These are phyloP conservation scores for Drosophila baimaii DNA, from an alignment of 1,140 invertebrate species.

Conservation along the genomic window DNA sequence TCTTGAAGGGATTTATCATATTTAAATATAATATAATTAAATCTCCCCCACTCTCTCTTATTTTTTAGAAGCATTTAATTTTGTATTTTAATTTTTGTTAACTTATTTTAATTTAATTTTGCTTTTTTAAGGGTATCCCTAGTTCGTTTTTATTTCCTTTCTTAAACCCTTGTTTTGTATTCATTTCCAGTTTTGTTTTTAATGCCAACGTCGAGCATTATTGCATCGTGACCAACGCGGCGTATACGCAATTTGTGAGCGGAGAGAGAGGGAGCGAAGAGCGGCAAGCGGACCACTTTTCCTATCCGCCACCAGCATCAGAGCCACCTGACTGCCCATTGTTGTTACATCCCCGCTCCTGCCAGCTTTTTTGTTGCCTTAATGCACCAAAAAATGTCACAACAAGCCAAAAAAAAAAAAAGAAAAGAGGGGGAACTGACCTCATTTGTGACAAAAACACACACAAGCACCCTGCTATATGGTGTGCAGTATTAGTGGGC, in stretches of 20 bases:
- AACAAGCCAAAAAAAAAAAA: slow-evolving; percentile 26
- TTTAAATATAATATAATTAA: too few species aligned
- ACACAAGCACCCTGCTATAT: background rate
- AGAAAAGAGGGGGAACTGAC: slow-evolving; percentile 51
- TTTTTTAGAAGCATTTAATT: too few species aligned
- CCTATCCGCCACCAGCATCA: slow-evolving; percentile 2
- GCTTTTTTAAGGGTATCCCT: slow-evolving; percentile 9
- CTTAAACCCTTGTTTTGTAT: slow-evolving; percentile 21
- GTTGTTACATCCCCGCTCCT: slow-evolving; percentile 26
- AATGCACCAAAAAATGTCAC: slow-evolving; percentile 72
- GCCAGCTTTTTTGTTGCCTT: slow-evolving; percentile 38
- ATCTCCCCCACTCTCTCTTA: too few species aligned
- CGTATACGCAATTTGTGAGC: slow-evolving; percentile 68
- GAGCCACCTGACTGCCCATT: slow-evolving; percentile 20
- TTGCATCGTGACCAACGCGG: slow-evolving; percentile 64
- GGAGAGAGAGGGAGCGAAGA: slow-evolving; percentile 8
- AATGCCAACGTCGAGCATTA: slow-evolving; percentile 69
- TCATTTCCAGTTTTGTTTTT: slow-evolving; percentile 52
- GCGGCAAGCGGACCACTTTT: too few species aligned
- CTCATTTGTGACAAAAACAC: slow-evolving; percentile 54
- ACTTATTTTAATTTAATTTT: background rate
- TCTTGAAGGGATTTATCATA: too few species aligned
- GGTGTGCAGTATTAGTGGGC: slow-evolving; percentile 36
- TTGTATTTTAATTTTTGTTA: background rate
- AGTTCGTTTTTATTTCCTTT: background rate